phyloP scores from a whole-genome alignment of 2,888 invertebrate species.

The Glaucopsyche alexis region DNA sequence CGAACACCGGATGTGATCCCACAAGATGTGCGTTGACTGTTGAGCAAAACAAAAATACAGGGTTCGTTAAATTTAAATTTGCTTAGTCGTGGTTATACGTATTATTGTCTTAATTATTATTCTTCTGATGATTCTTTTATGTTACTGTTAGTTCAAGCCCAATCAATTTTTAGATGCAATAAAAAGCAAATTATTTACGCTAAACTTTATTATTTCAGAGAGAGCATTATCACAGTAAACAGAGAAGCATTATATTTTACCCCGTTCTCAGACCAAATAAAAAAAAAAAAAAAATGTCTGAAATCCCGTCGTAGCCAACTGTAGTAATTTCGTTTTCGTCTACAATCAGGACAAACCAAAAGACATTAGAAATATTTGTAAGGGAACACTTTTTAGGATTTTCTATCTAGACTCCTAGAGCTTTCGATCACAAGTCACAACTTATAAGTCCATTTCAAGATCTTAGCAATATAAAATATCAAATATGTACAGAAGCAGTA shows the following conservation, averaged over 20 bases:
- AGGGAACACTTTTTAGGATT: no score
- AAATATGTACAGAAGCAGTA: not conserved
- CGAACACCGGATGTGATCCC: not conserved
- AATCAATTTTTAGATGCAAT: not conserved
- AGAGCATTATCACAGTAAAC: no score
- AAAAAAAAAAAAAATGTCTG: no score
- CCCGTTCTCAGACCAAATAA: no score
- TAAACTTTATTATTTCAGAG: no score
- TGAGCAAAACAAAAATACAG: slow-evolving; percentile 1
- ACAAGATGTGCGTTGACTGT: slow-evolving; percentile 9
- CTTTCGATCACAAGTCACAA: not conserved
- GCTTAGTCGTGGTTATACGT: not conserved
- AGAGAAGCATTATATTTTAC: no score
- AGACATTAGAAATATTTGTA: no score
- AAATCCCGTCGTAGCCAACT: no score
- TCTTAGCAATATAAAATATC: no score
- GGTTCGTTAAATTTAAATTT: slow-evolving; percentile 1
- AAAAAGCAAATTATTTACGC: no score
- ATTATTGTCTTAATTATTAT: not conserved
- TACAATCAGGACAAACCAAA: no score
- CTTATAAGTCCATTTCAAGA: not conserved
- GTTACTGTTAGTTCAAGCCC: not conserved
- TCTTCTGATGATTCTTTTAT: not conserved
- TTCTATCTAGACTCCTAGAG: not conserved
- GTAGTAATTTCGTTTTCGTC: no score